These are phyloP conservation scores for Pseudocheirus occidentalis DNA, from an alignment of 2,797 vertebrate species.

Conservation along the genomic window DNA sequence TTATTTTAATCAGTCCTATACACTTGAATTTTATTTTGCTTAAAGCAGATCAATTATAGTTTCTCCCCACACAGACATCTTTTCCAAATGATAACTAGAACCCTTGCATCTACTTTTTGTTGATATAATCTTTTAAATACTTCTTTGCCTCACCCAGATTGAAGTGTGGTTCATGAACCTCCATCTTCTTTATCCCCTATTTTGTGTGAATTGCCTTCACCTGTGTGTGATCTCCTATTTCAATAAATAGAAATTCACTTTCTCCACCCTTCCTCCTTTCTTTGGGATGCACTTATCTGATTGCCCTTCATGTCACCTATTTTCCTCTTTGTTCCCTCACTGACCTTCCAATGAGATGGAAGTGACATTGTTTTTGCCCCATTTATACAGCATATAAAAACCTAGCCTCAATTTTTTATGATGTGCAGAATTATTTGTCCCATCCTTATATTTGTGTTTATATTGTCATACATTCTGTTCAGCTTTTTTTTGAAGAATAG, in stretches of 20 bases:
- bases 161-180: neutral
- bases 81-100: neutral
- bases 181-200: neutral
- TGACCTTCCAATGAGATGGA: neutral
- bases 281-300: neutral
- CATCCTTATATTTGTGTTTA: neutral
- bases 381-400: neutral
- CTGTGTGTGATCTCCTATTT: neutral
- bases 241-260: neutral
- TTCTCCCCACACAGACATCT: neutral
- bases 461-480: neutral
- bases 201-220: neutral
- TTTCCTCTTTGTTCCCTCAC: neutral
- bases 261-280: neutral
- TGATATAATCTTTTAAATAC: neutral
- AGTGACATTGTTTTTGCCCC: neutral
- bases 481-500: neutral
- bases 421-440: neutral
- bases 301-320: neutral
- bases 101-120: neutral
- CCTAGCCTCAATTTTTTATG: neutral
- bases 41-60: neutral
- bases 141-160: neutral
- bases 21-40: neutral
- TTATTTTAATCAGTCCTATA: neutral